Percentiles rank a stretch among this genome's conserved stretches.
Evolutionary conservation across 2,888 invertebrate species (phyloP).

Genomic region (Agrotis segetum): DNA sequence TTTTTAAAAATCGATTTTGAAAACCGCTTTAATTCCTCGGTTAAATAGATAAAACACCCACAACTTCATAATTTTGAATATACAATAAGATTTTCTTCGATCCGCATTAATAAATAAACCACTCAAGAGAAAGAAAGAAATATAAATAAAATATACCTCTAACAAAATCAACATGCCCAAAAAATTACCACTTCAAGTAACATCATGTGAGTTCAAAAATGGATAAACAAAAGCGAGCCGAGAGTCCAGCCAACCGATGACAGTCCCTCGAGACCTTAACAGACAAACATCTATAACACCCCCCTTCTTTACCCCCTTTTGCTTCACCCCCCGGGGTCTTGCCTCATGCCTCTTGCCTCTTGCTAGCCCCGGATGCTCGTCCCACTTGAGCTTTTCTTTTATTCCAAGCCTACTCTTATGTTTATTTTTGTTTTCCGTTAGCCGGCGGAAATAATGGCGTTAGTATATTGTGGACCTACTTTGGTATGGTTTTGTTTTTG

Average conservation of each 20-base stretch:
- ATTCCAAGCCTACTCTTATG: slow-evolving; percentile 88
- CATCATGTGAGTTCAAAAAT: slow-evolving; percentile 79
- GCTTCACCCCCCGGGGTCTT: slow-evolving; percentile 56
- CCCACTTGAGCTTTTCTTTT: slow-evolving; percentile 89
- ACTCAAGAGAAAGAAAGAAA: background rate
- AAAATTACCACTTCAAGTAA: slow-evolving; percentile 70
- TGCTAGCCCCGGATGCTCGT: slow-evolving; percentile 84
- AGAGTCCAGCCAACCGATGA: slow-evolving; percentile 70
- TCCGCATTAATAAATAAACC: no score
- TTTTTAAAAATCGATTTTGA: background rate
- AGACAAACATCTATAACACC: slow-evolving; percentile 68
- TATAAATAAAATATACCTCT: slow-evolving; percentile 25
- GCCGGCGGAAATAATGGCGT: slow-evolving; percentile 87
- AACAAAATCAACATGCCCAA: slow-evolving; percentile 40
- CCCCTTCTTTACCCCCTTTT: slow-evolving; percentile 60
- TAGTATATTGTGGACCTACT: slow-evolving; percentile 74
- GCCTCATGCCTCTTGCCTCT: slow-evolving; percentile 72
- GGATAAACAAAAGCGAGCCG: slow-evolving; percentile 84
- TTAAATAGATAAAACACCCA: no score
- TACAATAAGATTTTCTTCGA: no score
- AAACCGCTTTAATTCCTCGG: no score
- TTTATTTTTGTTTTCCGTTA: slow-evolving; percentile 90
- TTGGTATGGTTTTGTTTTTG: slow-evolving; percentile 4
- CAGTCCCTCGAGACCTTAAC: slow-evolving; percentile 72
- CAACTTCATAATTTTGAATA: no score